phyloP scores from a whole-genome alignment of 2,113 vertebrate species.

The Micromys minutus region DNA sequence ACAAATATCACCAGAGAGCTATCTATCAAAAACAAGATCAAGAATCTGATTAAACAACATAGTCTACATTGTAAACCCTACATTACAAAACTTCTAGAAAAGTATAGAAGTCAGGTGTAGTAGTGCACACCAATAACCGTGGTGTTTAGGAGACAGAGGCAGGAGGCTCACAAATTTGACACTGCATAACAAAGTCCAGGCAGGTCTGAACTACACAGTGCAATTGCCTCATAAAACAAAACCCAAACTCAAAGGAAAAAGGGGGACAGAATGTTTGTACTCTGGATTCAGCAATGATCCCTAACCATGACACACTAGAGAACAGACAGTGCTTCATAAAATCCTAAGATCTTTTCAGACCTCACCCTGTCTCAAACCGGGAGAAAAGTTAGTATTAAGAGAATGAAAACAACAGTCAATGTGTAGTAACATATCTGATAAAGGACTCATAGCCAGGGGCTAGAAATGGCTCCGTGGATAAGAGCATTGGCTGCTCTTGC shows the following conservation, averaged over 20 bases:
- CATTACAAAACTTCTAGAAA: constrained; percentile 24
- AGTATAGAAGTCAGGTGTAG: not conserved
- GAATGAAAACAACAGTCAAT: not conserved
- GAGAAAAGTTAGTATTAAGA: not conserved
- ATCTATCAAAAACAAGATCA: not conserved
- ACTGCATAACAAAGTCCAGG: not conserved
- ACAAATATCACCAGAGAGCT: not conserved
- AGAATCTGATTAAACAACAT: not conserved
- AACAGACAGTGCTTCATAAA: not conserved
- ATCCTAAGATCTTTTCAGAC: not conserved
- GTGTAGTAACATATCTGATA: not conserved
- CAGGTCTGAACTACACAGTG: not conserved
- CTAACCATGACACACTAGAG: not conserved
- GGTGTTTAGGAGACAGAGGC: not conserved
- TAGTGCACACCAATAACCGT: not conserved
- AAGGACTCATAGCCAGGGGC: not conserved
- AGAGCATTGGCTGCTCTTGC: too few relatives aligned
- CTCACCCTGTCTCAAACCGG: not conserved
- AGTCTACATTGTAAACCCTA: not conserved
- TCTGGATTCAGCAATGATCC: not conserved
- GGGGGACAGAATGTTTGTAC: not conserved
- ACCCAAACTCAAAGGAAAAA: not conserved
- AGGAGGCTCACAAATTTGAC: not conserved
- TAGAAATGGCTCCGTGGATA: too few relatives aligned
- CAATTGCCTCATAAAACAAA: not conserved